phyloP scores from a whole-genome alignment of 2,797 vertebrate genomes.

The Danio choprae region DNA sequence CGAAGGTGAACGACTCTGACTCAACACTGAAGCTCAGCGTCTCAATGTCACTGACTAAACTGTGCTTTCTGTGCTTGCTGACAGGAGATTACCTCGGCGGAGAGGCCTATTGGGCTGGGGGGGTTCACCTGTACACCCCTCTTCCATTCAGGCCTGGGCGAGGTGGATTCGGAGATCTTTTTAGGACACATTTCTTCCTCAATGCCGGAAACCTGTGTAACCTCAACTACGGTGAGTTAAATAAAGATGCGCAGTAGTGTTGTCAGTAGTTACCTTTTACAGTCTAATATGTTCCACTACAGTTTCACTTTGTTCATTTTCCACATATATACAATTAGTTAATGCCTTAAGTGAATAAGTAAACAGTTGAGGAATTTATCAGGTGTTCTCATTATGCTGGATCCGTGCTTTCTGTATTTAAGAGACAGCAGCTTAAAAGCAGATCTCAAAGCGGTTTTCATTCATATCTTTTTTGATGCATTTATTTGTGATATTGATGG shows the following conservation, averaged over 20 bases:
- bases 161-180: conserved; percentile 94
- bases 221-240: conserved; percentile 90
- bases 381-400: no score
- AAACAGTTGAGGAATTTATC: no score
- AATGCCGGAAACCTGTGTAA: conserved; percentile 98
- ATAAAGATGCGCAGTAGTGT: not conserved
- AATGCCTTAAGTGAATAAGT: no score
- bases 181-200: conserved; percentile 96
- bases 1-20: conserved; percentile 80
- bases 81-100: conserved; percentile 96
- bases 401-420: no score
- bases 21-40: not conserved
- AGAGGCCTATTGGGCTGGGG: conserved; percentile 94
- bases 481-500: no score
- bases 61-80: conserved; percentile 35
- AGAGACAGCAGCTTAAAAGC: no score
- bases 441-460: no score
- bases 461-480: no score
- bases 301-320: no score
- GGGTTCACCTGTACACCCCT: conserved; percentile 93
- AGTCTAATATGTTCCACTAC: no score
- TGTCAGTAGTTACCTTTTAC: no score
- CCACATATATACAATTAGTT: no score
- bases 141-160: conserved; percentile 92
- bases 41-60: not conserved